A percentile compares a stretch with the other conserved stretches of the same genome.
Conservation (phyloP, 2,113 vertebrate species). For the Bagarius yarrelli region DNA sequence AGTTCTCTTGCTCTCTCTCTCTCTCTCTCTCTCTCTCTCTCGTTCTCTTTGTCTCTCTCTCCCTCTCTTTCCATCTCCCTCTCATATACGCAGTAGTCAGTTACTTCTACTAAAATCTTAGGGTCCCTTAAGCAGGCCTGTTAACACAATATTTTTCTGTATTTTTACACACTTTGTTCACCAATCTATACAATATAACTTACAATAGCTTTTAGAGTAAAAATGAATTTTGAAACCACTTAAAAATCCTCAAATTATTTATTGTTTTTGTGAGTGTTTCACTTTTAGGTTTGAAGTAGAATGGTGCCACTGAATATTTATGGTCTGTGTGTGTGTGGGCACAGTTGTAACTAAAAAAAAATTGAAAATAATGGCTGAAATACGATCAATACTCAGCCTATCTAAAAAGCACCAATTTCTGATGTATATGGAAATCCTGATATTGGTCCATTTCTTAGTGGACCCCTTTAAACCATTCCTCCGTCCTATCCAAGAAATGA, state of each 20-base stretch:
- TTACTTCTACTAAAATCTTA: neutral
- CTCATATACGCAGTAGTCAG: no score
- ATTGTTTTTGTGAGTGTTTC: neutral
- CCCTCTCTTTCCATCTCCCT: no score
- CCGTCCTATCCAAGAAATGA: constrained; percentile 60
- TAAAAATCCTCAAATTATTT: neutral
- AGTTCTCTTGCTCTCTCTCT: neutral
- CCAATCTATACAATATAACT: neutral
- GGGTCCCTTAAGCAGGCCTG: neutral
- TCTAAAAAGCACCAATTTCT: constrained; percentile 73
- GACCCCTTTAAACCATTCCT: constrained; percentile 65
- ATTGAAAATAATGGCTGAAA: neutral
- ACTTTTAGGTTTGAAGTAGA: neutral
- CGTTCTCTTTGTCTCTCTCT: neutral
- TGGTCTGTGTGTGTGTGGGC: neutral
- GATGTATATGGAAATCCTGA: constrained; percentile 78
- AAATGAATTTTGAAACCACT: neutral
- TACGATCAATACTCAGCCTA: constrained; percentile 5
- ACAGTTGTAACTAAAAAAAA: neutral
- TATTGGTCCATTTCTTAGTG: constrained; percentile 65
- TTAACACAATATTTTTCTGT: neutral
- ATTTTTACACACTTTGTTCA: no score
- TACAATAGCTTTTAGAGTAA: neutral
- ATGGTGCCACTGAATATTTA: neutral
- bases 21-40: neutral